phyloP scores from a whole-genome alignment of 2,888 invertebrate species.

The Molanna angustata region DNA sequence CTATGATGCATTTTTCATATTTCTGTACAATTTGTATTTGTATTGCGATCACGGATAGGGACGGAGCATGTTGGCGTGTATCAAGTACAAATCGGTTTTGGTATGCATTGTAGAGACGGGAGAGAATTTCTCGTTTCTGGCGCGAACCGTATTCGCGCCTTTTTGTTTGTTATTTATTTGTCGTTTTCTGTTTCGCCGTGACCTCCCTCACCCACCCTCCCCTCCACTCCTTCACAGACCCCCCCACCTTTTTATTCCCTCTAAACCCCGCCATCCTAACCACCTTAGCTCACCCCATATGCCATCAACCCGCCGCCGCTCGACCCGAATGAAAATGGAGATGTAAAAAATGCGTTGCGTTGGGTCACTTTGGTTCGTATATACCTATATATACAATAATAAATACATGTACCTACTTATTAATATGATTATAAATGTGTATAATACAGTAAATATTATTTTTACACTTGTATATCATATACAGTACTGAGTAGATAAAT shows the following conservation, averaged over 20 bases:
- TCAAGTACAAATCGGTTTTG: constrained; percentile 1
- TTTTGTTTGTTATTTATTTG: constrained; percentile 33
- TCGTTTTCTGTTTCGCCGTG: constrained; percentile 32
- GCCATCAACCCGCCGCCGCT: constrained; percentile 20
- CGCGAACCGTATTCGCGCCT: constrained; percentile 29
- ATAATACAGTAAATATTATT: too few species aligned
- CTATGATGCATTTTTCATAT: too few species aligned
- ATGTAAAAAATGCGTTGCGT: constrained; percentile 32
- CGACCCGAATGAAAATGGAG: constrained; percentile 33
- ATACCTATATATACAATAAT: too few species aligned
- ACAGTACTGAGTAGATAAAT: too few species aligned
- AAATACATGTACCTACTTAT: too few species aligned
- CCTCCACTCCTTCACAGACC: constrained; percentile 8
- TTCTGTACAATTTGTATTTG: too few species aligned
- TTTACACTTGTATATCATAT: too few species aligned
- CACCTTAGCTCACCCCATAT: constrained; percentile 9
- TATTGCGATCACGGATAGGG: neutral
- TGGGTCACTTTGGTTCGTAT: too few species aligned
- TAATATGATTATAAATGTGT: too few species aligned
- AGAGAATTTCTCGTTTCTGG: constrained; percentile 3
- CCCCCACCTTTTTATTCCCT: too few species aligned
- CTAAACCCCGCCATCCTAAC: constrained; percentile 3
- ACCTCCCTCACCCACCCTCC: constrained; percentile 12
- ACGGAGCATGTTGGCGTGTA: neutral
- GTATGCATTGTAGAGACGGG: neutral